Evolutionary conservation across 2,797 vertebrate species (phyloP).

Genomic region (Hephaestus fuliginosus): DNA sequence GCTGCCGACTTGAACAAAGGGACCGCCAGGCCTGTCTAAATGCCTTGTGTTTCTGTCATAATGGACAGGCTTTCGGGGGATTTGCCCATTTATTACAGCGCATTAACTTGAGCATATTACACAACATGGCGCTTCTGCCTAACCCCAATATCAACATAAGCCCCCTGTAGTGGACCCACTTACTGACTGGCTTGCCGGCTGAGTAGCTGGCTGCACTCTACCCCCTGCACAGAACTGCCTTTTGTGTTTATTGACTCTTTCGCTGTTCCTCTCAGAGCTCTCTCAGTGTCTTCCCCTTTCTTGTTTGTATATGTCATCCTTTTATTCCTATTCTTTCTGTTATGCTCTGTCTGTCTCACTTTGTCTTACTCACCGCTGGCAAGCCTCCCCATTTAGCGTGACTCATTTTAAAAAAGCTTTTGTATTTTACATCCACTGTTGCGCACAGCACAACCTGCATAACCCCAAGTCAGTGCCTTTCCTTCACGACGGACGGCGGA

Average conservation of each 20-base stretch:
- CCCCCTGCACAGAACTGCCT: conserved; percentile 37
- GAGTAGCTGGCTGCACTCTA: conserved; percentile 40
- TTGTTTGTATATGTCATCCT: conserved; percentile 48
- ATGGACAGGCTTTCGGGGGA: conserved; percentile 74
- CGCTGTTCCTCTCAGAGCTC: conserved; percentile 31
- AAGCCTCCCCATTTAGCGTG: conserved; percentile 54
- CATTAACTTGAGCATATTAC: conserved; percentile 79
- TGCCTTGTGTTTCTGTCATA: conserved; percentile 75
- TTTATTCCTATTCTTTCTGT: conserved; percentile 49
- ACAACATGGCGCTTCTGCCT: conserved; percentile 65
- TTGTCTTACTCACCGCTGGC: conserved; percentile 58
- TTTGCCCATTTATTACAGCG: conserved; percentile 78
- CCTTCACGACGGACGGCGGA: conserved; percentile 25
- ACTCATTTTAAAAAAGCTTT: conserved; percentile 66
- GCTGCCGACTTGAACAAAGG: conserved; percentile 60
- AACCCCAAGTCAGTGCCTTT: conserved; percentile 36
- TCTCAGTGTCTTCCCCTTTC: conserved; percentile 11
- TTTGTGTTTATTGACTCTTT: conserved; percentile 54
- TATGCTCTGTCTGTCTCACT: conserved; percentile 54
- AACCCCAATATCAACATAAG: conserved; percentile 71
- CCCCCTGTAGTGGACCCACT: conserved; percentile 65
- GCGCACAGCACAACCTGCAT: conserved; percentile 34
- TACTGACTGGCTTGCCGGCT: conserved; percentile 50
- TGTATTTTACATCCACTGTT: conserved; percentile 54
- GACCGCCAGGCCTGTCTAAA: conserved; percentile 59